Conservation (phyloP, 1,140 invertebrate genomes). For the Nilaparvata lugens region DNA sequence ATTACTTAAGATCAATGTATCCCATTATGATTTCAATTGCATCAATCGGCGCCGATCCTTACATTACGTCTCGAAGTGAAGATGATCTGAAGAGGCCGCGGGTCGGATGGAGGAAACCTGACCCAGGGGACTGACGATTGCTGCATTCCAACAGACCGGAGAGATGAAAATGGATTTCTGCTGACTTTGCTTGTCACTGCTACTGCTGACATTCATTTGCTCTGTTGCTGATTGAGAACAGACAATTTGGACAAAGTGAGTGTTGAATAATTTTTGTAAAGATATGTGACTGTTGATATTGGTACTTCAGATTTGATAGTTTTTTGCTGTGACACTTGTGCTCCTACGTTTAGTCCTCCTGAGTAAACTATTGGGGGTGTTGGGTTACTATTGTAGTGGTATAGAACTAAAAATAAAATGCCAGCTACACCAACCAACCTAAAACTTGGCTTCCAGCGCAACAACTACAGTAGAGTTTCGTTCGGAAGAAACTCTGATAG, state of each 20-base stretch:
- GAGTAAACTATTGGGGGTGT: too few relatives aligned
- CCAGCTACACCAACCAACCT: constrained; percentile 19
- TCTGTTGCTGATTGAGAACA: background rate
- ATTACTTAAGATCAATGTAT: background rate
- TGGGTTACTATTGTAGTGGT: too few relatives aligned
- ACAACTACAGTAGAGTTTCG: constrained; percentile 19
- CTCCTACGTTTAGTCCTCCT: too few relatives aligned
- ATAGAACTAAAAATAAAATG: constrained; percentile 6
- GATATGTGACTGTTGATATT: background rate
- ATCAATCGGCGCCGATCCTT: background rate
- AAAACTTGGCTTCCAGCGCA: constrained; percentile 21
- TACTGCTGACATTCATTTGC: background rate
- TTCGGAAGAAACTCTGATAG: constrained; percentile 20
- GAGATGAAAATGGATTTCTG: constrained; percentile 8
- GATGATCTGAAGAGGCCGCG: constrained; percentile 26
- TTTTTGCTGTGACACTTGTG: background rate
- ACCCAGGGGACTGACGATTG: constrained; percentile 31
- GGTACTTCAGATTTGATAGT: constrained; percentile 12
- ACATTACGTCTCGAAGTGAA: constrained; percentile 18
- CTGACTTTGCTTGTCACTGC: background rate
- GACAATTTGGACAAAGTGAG: background rate
- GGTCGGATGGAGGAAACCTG: constrained; percentile 30
- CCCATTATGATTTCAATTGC: constrained; percentile 11
- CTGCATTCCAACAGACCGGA: constrained; percentile 18
- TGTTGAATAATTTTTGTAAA: background rate